Evolutionary conservation across 2,113 vertebrate species (phyloP), one percentile per base, ranked within the genome.

Genomic region (Rhea pennata): DNA sequence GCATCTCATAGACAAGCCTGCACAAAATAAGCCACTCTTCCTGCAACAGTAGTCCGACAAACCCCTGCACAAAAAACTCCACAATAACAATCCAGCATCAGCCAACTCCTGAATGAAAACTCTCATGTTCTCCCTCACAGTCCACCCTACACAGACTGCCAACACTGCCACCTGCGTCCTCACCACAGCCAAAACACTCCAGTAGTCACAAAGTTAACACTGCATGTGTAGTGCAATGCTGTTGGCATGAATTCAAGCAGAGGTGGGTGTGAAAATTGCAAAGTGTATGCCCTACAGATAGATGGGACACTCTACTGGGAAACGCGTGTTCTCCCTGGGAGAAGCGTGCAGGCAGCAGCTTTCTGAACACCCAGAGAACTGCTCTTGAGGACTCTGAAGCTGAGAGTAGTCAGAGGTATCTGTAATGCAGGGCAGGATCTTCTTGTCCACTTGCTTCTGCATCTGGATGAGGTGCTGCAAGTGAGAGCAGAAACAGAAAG

Each of bases 191-290:
- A 69, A 27, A 42, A 59, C 17, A 19, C n/a, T 22, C 44, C 15
- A 16, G 44, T 16, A 15, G 4, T 16, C 15, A n/a, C 51, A 23
- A 46, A 67, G 51, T 26, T 48, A 21, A 67, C 27, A 33, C 9
- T 42, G 39, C 7, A 9, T 58, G 29, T 42, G 39, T 1, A 1
- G 8, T 59, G 27, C 3, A 1, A 39, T 22, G 15, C 1, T 7
- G 46, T 3, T 61, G 39, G n/a, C 44, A 40, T 15, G 40, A 81
- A 4, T 27, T 80, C 20, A 85, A 3, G 71, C 33, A 58, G 15
- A 39, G 16, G 26, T 26, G 40, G 33, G 40, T 21, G 58, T 46
- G 13, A 50, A 51, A 36, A 19, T 8, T 59, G 24, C 42, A 33
- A 75, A 80, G 40, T 26, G 12, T 36, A 51, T 13, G 58, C 4